Conservation (phyloP, 2,888 invertebrate genomes). For the Drosophila quinaria region DNA sequence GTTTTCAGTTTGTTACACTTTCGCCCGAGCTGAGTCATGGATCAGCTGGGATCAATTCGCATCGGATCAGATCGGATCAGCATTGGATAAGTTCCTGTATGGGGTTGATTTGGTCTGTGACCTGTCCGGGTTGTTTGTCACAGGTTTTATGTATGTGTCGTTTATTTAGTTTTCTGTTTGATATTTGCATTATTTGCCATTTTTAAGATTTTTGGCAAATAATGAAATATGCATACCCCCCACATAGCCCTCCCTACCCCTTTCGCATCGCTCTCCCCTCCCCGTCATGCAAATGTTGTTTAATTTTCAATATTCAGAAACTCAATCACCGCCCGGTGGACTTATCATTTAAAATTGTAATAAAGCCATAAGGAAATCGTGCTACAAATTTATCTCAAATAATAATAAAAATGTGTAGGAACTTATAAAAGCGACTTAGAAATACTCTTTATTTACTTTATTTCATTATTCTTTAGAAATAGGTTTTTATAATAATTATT, state of each 20-base stretch:
- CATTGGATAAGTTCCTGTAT: slow-evolving; percentile 1
- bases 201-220: slow-evolving; percentile 60
- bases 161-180: slow-evolving; percentile 41
- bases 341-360: slow-evolving; percentile 49
- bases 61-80: slow-evolving; percentile 18
- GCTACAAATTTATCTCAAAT: neutral
- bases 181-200: slow-evolving; percentile 51
- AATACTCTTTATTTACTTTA: neutral
- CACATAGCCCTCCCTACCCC: neutral
- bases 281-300: slow-evolving; percentile 18
- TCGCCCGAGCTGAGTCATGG: slow-evolving; percentile 20
- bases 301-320: slow-evolving; percentile 42
- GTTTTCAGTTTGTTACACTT: slow-evolving; percentile 64
- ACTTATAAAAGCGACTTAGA: neutral
- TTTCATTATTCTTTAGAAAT: too few relatives aligned
- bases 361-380: slow-evolving; percentile 26
- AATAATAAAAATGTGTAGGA: neutral
- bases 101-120: slow-evolving; percentile 6
- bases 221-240: slow-evolving; percentile 42
- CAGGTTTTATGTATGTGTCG: slow-evolving; percentile 51
- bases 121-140: slow-evolving; percentile 67
- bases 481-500: too few relatives aligned
- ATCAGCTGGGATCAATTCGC: slow-evolving; percentile 22
- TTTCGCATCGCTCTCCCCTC: neutral
- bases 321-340: slow-evolving; percentile 33